phyloP scores from a whole-genome alignment of 1,140 invertebrate genomes.

The Leptonema lineaticorne region DNA sequence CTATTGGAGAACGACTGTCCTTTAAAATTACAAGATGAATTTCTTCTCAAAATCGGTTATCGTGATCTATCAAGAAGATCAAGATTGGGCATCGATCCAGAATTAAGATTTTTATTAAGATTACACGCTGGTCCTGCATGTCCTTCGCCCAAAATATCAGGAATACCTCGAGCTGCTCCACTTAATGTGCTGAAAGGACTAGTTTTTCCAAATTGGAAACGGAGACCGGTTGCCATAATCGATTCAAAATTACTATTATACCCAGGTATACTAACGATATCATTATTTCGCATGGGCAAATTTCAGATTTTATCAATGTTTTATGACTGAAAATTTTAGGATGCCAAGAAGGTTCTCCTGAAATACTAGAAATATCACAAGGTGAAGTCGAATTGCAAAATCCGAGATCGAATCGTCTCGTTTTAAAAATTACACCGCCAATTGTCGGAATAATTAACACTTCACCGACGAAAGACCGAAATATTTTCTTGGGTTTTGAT shows the following conservation, averaged over 20 bases:
- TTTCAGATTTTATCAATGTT: too few species aligned
- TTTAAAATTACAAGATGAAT: constrained; percentile 63
- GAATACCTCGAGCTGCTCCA: constrained; percentile 59
- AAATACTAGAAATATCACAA: constrained; percentile 43
- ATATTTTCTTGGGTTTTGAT: constrained; percentile 63
- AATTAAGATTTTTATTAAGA: constrained; percentile 61
- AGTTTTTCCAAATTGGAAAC: constrained; percentile 69
- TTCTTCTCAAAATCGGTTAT: constrained; percentile 62
- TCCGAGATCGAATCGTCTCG: constrained; percentile 52
- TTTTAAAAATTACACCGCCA: constrained; percentile 52
- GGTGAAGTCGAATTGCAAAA: constrained; percentile 51
- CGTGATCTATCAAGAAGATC: constrained; percentile 58
- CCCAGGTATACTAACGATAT: constrained; percentile 48
- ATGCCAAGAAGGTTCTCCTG: constrained; percentile 33
- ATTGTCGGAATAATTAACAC: constrained; percentile 37
- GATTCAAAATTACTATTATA: constrained; percentile 64
- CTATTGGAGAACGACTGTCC: constrained; percentile 59
- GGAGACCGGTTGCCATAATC: constrained; percentile 60
- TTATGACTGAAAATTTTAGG: too few species aligned
- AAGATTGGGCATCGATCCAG: constrained; percentile 65
- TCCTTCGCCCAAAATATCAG: constrained; percentile 43
- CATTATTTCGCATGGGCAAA: too few species aligned
- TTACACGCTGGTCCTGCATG: constrained; percentile 63
- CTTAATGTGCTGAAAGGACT: constrained; percentile 66
- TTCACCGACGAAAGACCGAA: constrained; percentile 42